phyloP scores from a whole-genome alignment of 2,888 invertebrate genomes.

The Timema podura region DNA sequence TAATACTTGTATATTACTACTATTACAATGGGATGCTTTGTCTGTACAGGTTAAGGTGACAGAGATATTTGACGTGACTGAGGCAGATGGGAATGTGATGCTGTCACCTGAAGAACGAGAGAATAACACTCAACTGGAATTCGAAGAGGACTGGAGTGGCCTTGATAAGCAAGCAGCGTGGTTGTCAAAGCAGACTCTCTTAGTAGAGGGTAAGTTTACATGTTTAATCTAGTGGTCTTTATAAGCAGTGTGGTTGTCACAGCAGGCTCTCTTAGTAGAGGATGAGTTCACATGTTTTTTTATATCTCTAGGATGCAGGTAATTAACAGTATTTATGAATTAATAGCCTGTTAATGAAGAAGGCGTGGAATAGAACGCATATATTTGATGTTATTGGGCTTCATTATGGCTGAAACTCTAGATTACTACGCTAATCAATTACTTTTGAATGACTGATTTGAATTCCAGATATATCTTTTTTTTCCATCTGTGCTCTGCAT shows the following conservation, averaged over 20 bases:
- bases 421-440: no score
- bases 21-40: slow-evolving; percentile 29
- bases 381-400: no score
- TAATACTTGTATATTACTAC: no score
- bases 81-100: slow-evolving; percentile 63
- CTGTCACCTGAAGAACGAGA: slow-evolving; percentile 59
- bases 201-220: slow-evolving; percentile 17
- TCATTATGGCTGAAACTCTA: no score
- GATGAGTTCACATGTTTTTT: not conserved
- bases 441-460: no score
- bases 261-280: slow-evolving; percentile 21
- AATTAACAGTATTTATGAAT: no score
- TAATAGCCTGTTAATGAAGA: no score
- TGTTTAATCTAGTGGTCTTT: slow-evolving; percentile 32
- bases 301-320: no score
- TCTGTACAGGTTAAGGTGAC: slow-evolving; percentile 70
- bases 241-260: slow-evolving; percentile 25
- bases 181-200: slow-evolving; percentile 24
- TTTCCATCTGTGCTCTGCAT: no score
- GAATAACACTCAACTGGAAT: slow-evolving; percentile 59
- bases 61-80: slow-evolving; percentile 84
- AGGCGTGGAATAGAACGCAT: no score
- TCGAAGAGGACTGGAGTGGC: slow-evolving; percentile 56
- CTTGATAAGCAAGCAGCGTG: slow-evolving; percentile 33
- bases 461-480: no score